Base-by-base conservation (phyloP, 2,888 invertebrate species). In the Ophioninae sp. region DNA sequence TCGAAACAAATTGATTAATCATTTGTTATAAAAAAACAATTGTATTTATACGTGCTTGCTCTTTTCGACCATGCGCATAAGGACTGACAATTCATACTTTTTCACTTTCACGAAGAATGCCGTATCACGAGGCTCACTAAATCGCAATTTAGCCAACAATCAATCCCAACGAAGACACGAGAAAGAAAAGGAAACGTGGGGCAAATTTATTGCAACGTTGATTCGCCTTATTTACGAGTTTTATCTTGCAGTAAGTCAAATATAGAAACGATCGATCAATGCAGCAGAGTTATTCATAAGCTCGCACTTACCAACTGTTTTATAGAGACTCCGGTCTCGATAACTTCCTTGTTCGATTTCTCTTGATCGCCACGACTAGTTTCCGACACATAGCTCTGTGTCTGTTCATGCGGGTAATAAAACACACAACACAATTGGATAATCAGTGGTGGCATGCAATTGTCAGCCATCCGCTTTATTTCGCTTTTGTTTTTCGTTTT, bases 271-370 rank as follows among this genome's bases (percentile, higher is more conserved):
- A 51, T 69, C n/a, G 17, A 17, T 20, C 51, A 56, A 56, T 68
- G 72, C 82, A 39, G 37, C n/a, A 58, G 20, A 44, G 61, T 68
- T 77, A 83, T 81, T 58, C 69, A 74, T 74, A 71, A 44, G 79
- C 79, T 65, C 83, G 17, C 51, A 92, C 93, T 93, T 91, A 94
- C 94, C 92, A 94, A 91, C 89, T 93, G 93, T 90, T 93, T 93
- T 89, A 94, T 94, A 84, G 94, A 93, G 81, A 94, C 92, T 80
- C 93, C 93, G 80, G 94, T 93, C 76, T 93, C 93, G 85, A 93
- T 93, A 80, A 93, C 91, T 89, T 92, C 92, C 90, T 92, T 93
- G 88, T 88, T 90, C 83, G 90, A 89, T 88, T 90, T 92, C 86
- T 91, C 92, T 86, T 89, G 89, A 85, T 92, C 92, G 85, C 87